These are phyloP conservation scores for Pycnonotus jocosus DNA, from an alignment of 2,113 vertebrate genomes.

Conservation along the genomic window DNA sequence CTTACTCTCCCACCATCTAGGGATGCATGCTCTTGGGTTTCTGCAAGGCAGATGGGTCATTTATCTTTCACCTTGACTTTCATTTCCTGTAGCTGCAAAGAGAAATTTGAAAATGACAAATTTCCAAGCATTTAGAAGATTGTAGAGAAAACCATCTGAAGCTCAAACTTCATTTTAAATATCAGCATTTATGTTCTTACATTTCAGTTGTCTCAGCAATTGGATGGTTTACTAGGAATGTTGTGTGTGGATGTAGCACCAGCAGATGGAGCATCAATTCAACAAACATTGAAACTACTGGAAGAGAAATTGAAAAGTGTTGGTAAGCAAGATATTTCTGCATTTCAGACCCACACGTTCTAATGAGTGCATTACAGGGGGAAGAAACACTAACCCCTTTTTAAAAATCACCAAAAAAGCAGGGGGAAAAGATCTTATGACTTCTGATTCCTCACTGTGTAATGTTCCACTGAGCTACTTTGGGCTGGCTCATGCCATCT, in stretches of 20 bases:
- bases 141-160: not conserved
- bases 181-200: not conserved
- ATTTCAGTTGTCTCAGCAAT: constrained; percentile 91
- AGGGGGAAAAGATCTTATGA: not conserved
- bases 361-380: not conserved
- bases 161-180: not conserved
- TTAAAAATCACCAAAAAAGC: not conserved
- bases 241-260: constrained; percentile 96
- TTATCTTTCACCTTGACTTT: not conserved
- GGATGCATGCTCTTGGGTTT: not conserved
- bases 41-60: not conserved
- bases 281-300: constrained; percentile 94
- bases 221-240: constrained; percentile 96
- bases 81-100: not conserved
- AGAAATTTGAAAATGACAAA: not conserved
- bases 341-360: not conserved
- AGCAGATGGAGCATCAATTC: constrained; percentile 92
- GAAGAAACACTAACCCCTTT: not conserved
- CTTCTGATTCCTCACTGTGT: not conserved
- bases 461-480: not conserved
- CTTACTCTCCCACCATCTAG: fast-evolving
- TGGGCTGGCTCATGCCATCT: not conserved
- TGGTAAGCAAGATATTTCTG: constrained; percentile 76
- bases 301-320: constrained; percentile 98
- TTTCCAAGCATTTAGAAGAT: not conserved